Percentiles rank a stretch among this genome's conserved stretches.
Conservation (phyloP, 2,888 invertebrate species). For the Ennomos erosarius region DNA sequence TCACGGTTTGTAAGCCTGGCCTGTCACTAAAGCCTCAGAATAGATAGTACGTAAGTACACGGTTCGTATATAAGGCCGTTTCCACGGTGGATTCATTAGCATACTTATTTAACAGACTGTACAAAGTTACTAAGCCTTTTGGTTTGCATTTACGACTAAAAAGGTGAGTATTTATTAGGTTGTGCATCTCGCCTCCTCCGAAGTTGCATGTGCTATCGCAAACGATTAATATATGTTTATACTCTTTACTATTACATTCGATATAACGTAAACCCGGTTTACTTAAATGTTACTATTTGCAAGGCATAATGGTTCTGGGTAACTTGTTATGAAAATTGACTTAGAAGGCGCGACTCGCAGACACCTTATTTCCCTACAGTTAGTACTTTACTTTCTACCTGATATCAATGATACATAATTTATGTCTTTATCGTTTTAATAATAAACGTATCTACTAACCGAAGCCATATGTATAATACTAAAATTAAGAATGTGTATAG, state of each 20-base stretch:
- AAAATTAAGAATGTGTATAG: too few relatives aligned
- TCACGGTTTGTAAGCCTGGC: slow-evolving; percentile 10
- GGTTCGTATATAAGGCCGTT: slow-evolving; percentile 3
- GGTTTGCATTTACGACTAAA: too few relatives aligned
- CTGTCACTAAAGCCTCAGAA: slow-evolving; percentile 16
- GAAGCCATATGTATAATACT: too few relatives aligned
- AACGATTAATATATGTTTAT: too few relatives aligned
- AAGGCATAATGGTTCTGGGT: slow-evolving; percentile 11
- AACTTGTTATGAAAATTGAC: slow-evolving; percentile 29
- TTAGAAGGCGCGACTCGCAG: slow-evolving; percentile 21
- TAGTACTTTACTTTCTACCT: slow-evolving; percentile 12
- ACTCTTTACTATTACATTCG: too few relatives aligned
- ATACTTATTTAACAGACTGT: too few relatives aligned
- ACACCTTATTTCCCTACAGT: slow-evolving; percentile 10
- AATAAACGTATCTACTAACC: background rate
- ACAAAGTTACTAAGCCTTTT: too few relatives aligned
- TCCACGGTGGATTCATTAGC: background rate
- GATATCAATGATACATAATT: slow-evolving; percentile 17
- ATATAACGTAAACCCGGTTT: slow-evolving; percentile 9
- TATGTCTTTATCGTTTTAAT: slow-evolving; percentile 13
- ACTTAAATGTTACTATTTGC: slow-evolving; percentile 19
- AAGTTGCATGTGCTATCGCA: too few relatives aligned
- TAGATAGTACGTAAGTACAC: slow-evolving; percentile 11
- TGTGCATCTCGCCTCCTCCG: too few relatives aligned
- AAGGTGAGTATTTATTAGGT: too few relatives aligned